Percentiles rank a stretch among this genome's conserved stretches.
Evolutionary conservation across 2,888 invertebrate species (phyloP).

Genomic region (Nymphalis urticae): DNA sequence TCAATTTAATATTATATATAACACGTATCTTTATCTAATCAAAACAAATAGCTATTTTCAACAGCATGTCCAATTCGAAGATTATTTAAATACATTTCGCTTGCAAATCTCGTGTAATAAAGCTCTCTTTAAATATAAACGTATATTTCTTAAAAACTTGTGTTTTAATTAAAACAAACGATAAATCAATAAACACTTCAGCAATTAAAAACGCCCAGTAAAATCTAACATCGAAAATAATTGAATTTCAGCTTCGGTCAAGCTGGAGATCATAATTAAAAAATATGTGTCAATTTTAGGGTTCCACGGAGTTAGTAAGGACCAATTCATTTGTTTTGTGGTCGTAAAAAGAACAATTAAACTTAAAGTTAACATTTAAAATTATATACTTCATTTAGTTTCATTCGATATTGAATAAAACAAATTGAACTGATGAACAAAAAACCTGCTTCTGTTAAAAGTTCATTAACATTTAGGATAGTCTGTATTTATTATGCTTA

Average conservation of each 20-base stretch:
- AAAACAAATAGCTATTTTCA: background rate
- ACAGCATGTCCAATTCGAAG: background rate
- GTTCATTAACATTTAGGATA: too few relatives aligned
- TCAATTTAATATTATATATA: background rate
- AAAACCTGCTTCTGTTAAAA: too few relatives aligned
- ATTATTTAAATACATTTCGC: background rate
- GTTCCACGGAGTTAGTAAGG: background rate
- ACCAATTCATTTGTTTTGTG: background rate
- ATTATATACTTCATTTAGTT: too few relatives aligned
- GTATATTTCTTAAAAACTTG: constrained; percentile 1
- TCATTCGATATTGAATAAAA: too few relatives aligned
- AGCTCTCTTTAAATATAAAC: background rate
- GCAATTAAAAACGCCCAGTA: constrained; percentile 58
- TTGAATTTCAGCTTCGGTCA: constrained; percentile 48
- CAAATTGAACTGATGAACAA: too few relatives aligned
- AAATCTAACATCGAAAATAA: constrained; percentile 51
- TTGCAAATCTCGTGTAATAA: constrained; percentile 2
- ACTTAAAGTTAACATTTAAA: too few relatives aligned
- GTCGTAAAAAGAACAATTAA: too few relatives aligned
- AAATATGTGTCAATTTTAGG: constrained; percentile 12
- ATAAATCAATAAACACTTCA: constrained; percentile 60
- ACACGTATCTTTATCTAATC: too few relatives aligned
- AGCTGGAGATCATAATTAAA: constrained; percentile 21
- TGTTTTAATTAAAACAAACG: constrained; percentile 33
- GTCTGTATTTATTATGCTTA: too few relatives aligned